phyloP scores from a whole-genome alignment of 1,140 invertebrate genomes.

The Hirudo medicinalis region DNA sequence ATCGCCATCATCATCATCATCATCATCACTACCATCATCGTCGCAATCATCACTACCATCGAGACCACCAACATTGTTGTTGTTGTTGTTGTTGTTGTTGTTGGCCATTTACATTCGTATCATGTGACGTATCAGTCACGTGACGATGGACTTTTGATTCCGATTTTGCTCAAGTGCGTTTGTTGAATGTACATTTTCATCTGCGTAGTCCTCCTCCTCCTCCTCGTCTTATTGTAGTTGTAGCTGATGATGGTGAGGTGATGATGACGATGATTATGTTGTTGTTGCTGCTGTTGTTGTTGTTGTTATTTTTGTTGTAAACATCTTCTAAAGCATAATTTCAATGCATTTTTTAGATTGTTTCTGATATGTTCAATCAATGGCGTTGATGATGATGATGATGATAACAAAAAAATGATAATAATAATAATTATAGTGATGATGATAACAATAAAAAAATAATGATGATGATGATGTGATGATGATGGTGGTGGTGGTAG shows the following conservation, averaged over 20 bases:
- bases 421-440: no score
- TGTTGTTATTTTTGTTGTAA: neutral
- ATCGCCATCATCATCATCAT: slow-evolving; percentile 3
- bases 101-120: neutral
- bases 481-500: neutral
- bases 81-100: neutral
- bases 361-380: neutral
- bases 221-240: neutral
- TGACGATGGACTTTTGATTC: neutral
- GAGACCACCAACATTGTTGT: neutral
- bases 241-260: neutral
- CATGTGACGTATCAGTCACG: neutral
- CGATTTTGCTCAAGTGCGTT: neutral
- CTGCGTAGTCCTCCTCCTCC: neutral
- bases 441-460: no score
- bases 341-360: no score
- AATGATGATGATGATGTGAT: neutral
- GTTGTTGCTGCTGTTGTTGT: neutral
- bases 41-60: neutral
- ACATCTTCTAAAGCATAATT: neutral
- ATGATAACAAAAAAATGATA: neutral
- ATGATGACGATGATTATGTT: neutral
- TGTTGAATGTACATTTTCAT: neutral
- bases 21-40: neutral
- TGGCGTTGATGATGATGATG: neutral